A percentile compares a stretch with the other conserved stretches of the same genome.
Evolutionary conservation across 1,140 invertebrate species (phyloP).

Genomic region (Latrodectus geometricus): DNA sequence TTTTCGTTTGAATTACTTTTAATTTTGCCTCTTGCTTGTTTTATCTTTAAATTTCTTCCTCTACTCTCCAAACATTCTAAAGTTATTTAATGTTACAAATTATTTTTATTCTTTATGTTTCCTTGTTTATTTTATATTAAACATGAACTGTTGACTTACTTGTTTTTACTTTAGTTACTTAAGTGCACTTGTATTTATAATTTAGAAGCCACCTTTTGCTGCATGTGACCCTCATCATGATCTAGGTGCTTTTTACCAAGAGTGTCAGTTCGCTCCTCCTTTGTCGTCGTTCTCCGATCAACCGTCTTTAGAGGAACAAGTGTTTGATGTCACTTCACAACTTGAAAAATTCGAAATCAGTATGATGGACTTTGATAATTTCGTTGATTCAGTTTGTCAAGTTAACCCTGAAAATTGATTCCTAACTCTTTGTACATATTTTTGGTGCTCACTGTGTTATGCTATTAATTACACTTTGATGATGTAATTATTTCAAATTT

Average conservation of each 20-base stretch:
- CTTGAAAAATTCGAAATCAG: slow-evolving; percentile 81
- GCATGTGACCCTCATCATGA: slow-evolving; percentile 73
- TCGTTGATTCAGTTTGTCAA: slow-evolving; percentile 59
- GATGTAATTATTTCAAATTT: no score
- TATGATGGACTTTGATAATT: slow-evolving; percentile 79
- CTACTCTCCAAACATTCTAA: no score
- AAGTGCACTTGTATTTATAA: slow-evolving; percentile 8
- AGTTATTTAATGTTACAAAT: no score
- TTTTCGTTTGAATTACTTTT: no score
- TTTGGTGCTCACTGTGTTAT: background rate
- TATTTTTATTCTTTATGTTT: no score
- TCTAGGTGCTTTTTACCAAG: slow-evolving; percentile 81
- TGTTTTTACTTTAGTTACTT: no score
- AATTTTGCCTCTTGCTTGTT: no score
- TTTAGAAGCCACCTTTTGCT: slow-evolving; percentile 74
- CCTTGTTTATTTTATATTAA: no score
- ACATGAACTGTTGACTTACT: no score
- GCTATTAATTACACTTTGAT: no score
- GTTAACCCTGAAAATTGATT: slow-evolving; percentile 16
- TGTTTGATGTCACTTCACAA: slow-evolving; percentile 79
- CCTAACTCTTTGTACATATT: slow-evolving; percentile 11
- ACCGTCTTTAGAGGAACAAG: slow-evolving; percentile 74
- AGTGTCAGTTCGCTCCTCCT: slow-evolving; percentile 82
- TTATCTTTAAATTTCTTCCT: no score
- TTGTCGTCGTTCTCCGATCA: slow-evolving; percentile 76